Evolutionary conservation across 2,888 invertebrate species (phyloP).

Genomic region (Neoitamus cyanurus): DNA sequence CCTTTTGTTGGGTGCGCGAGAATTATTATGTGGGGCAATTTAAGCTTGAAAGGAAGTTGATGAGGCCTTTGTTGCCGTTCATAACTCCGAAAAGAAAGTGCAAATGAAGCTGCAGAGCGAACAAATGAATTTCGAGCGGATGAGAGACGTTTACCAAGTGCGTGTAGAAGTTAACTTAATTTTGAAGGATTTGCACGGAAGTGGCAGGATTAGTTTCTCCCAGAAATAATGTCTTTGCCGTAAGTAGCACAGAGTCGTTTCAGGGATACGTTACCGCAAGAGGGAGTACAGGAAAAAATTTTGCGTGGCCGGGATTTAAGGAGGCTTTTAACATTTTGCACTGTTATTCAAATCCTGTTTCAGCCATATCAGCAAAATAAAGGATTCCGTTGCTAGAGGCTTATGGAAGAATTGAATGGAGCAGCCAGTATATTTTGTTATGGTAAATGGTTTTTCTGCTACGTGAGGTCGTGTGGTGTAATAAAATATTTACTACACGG

Average conservation of each 20-base stretch:
- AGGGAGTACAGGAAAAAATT: not conserved
- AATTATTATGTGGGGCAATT: slow-evolving; percentile 11
- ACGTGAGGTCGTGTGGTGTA: too few relatives aligned
- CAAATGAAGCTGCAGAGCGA: not conserved
- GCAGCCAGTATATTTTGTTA: too few relatives aligned
- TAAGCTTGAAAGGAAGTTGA: slow-evolving; percentile 3
- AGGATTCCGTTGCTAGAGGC: too few relatives aligned
- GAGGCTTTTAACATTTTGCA: not conserved
- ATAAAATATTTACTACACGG: too few relatives aligned
- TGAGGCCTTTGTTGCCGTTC: not conserved
- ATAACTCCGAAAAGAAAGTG: slow-evolving; percentile 7
- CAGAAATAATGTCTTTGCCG: not conserved
- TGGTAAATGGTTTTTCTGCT: too few relatives aligned
- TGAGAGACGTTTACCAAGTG: not conserved
- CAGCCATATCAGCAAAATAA: too few relatives aligned
- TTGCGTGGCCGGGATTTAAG: not conserved
- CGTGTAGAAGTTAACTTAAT: not conserved
- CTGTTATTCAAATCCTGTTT: not conserved
- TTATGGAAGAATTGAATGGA: too few relatives aligned
- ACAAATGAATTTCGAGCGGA: not conserved
- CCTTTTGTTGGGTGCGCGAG: not conserved
- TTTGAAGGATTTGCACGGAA: not conserved
- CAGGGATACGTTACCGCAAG: too few relatives aligned
- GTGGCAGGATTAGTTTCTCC: not conserved
- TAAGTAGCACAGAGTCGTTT: not conserved